Evolutionary conservation across 2,888 invertebrate genomes (phyloP), one percentile per base, ranked within the genome.

Genomic region (Phorcus lineatus): DNA sequence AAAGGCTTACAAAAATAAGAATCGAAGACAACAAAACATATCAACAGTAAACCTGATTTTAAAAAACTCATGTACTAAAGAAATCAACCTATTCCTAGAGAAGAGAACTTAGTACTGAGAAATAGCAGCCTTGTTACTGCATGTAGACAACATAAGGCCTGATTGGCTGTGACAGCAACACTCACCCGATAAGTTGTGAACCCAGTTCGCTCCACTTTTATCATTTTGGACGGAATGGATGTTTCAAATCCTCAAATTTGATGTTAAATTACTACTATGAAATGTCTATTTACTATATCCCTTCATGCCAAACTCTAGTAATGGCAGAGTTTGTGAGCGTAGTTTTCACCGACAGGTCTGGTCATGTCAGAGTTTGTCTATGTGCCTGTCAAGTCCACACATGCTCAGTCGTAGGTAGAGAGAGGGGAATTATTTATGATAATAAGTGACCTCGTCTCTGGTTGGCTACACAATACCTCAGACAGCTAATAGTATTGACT

Each of bases 181-280:
- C 90, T 89, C 83, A 90, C 90, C 88, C 89, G 79, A 80, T 90
- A 91, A 22, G 90, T 89, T 28, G 90, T 90, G 83, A 90, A 90
- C 81, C 89, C 89, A 24, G 88, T 87, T 83, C 89, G 85, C 80
- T 90, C 90, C 87, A 90, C 87, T 80, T 90, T 90, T 62, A 90
- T 90, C 90, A 90, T 90, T 82, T 80, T 81, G 84, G 86, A 84
- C 84, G 84, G 83, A 84, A 77, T 78, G 36, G 52, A 36, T 77
- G 78, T 47, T 76, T 17, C 40, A 70, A 24, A 77, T 40, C 62
- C 19, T 22, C 36, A 80, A 55, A 54, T 36, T 54, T 54, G 40
- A 16, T 17, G 55, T 62, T 16, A 55, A 80, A 53, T 66, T 70
- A 17, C 22, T 55, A 28, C 74, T 52, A 77, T 28, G 22, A 40